Evolutionary conservation across 2,888 invertebrate species (phyloP), one percentile per base, ranked within the genome.

Genomic region (Liodrosophila aerea): DNA sequence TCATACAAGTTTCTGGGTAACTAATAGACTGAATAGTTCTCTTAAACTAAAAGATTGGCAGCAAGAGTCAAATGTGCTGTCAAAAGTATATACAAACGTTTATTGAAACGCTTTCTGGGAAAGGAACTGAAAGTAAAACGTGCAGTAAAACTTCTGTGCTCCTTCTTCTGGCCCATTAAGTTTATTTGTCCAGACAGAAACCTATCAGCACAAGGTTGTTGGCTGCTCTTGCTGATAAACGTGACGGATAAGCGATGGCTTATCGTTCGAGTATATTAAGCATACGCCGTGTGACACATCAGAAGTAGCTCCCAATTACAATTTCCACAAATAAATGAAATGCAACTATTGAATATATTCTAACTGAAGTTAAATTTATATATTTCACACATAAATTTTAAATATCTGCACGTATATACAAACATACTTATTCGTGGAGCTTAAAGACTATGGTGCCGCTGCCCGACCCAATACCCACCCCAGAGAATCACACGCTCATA

Each of bases 391-490:
- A 39, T 12, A 39, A 31, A 18, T 8, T 33, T 18, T 22, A 22
- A 22, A 44, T 18, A 53, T 18, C 57, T 36, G 46, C n/a, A n/a
- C n/a, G n/a, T 50, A 44, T 31, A 59, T 43, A 62, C 54, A 43
- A 36, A 53, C 50, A 39, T 36, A 2, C 27, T 3, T 9, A 4
- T 37, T 12, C 7, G 9, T 29, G 7, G 18, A 43, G 37, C 41
- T 60, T 60, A 58, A 49, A 59, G 37, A 47, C 54, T 61, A 68
- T 56, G 65, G 62, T 81, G 77, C 57, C 82, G 82, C 77, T 84
- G 63, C 60, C 85, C 77, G 78, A 81, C 82, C 60, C 58, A 64
- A 41, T 62, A 58, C 71, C 77, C 71, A 41, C 41, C 63, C 59
- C 15, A 22, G 36, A 49, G 43, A 59, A 77, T 76, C 71, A 74